Base-by-base conservation (phyloP, 1,140 invertebrate genomes). In the Phortica variegata region DNA sequence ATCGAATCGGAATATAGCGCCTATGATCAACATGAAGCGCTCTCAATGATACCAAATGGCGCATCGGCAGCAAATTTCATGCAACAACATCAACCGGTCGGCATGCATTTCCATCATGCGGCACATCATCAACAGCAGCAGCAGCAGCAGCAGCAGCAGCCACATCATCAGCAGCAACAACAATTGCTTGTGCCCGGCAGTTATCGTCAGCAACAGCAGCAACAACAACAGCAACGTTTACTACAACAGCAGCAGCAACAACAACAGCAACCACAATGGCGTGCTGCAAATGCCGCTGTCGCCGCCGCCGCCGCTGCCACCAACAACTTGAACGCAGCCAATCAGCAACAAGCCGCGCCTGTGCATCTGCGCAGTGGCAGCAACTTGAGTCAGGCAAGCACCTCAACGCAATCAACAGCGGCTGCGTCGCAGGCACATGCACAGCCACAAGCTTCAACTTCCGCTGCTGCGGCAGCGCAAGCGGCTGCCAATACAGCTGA, bases 1-100 rank as follows among this genome's bases (percentile, higher is more conserved):
- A 91, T 91, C 75, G 89, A 91, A 75, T 90, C 88, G 47, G 89
- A 91, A 73, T 90, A 91, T 61, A 75, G 66, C 41, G 66, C 65
- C 7, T 75, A 75, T 21, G 73, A 75, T 31, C 72, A 70, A 41
- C 72, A 75, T 12, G 72, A 75, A 44, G 73, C 65, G 9, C 40
- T 75, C 2, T 75, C 72, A 13, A 75, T 75, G 72, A 75, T 75
- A 21, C 71, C 71, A 33, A 69, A 56, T 40, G 71, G 52, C 13
- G 47, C 32, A 15, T 43, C 46, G 12, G 49, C 49, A 12, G 49
- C 49, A 15, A 51, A 52, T 3, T 39, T 71, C 47, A 48, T 62
- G 61, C 66, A 71, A 19, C 66, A 71, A 21, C 47, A 44, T 4
- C 41, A 48, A 17, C 7, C 23, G 17, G 15, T 53, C 47, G 9